Base-by-base conservation (phyloP, 2,888 invertebrate species). In the Rhagium mordax region DNA sequence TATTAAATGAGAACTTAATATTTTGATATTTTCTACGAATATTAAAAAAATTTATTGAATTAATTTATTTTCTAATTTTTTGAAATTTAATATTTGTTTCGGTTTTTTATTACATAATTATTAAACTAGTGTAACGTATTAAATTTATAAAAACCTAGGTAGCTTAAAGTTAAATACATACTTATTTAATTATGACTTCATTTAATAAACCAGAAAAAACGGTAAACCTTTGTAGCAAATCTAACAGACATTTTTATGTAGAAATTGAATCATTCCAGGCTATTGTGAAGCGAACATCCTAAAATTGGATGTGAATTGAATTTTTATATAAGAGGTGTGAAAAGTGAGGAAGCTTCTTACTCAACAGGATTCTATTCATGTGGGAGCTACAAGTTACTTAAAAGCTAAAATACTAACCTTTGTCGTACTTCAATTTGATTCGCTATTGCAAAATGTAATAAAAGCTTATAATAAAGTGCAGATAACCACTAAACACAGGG, bases 241-340 rank as follows among this genome's bases (percentile, higher is more conserved):
- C 70, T 71, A 57, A 67, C 57, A 67, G 57, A 57, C 70, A 71
- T 74, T 72, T 76, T 70, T 61, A 73, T 71, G 70, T 70, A 81
- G 83, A 85, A 85, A 85, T 85, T 82, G 84, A 83, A 84, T 84
- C 83, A 83, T 82, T 79, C 81, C 81, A 79, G 62, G 73, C 82
- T 83, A 85, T 86, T 86, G 86, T 85, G 84, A 81, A 79, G 77
- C 79, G 81, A 84, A 85, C 84, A 84, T 85, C 82, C 83, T 80
- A 81, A 86, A 86, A 86, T 86, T 86, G 86, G 85, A 86, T 84
- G 81, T 86, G 86, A 86, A 86, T 86, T 84, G 86, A 85, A 86
- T 73, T 78, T 79, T 79, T 78, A 75, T 74, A 78, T 72, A 73
- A 72, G 74, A 75, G 66, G 76, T 76, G 78, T 73, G 75, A 78